These are phyloP conservation scores for Furcifer pardalis DNA, from an alignment of 2,797 vertebrate genomes.

Conservation along the genomic window DNA sequence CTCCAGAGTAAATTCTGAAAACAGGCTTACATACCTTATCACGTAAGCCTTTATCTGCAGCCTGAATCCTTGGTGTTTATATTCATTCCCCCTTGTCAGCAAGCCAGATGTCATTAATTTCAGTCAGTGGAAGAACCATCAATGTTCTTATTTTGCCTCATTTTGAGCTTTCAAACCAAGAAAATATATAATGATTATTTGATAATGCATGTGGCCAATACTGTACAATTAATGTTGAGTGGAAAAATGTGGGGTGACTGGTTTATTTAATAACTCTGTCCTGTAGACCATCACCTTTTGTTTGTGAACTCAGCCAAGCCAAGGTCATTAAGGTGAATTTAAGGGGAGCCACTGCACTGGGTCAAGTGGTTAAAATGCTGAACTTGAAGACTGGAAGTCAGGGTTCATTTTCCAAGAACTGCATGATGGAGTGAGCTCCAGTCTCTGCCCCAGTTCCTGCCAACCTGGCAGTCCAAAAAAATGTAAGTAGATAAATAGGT, in stretches of 20 bases:
- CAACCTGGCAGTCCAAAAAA: no score
- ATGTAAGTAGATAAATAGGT: no score
- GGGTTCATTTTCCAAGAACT: no score
- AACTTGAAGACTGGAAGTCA: no score
- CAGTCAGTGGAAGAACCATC: neutral
- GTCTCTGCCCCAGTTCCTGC: no score
- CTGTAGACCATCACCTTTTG: conserved; percentile 2
- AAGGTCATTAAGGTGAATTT: neutral
- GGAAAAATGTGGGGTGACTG: conserved; percentile 25
- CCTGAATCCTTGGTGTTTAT: neutral
- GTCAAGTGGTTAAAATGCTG: no score
- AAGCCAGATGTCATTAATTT: conserved; percentile 15
- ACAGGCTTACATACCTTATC: neutral
- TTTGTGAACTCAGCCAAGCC: conserved; percentile 6
- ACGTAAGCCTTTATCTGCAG: neutral
- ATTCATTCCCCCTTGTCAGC: neutral
- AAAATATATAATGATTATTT: conserved; percentile 26
- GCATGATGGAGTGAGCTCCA: no score
- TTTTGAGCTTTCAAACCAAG: conserved; percentile 3
- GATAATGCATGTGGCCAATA: conserved; percentile 28
- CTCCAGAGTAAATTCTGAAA: conserved; percentile 5
- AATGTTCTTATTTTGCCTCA: conserved; percentile 13
- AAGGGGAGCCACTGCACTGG: no score
- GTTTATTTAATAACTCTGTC: neutral
- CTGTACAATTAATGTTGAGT: neutral